Percentiles rank a stretch among this genome's conserved stretches.
These are phyloP conservation scores for Trilocha varians DNA, from an alignment of 2,888 invertebrate species.

Conservation along the genomic window DNA sequence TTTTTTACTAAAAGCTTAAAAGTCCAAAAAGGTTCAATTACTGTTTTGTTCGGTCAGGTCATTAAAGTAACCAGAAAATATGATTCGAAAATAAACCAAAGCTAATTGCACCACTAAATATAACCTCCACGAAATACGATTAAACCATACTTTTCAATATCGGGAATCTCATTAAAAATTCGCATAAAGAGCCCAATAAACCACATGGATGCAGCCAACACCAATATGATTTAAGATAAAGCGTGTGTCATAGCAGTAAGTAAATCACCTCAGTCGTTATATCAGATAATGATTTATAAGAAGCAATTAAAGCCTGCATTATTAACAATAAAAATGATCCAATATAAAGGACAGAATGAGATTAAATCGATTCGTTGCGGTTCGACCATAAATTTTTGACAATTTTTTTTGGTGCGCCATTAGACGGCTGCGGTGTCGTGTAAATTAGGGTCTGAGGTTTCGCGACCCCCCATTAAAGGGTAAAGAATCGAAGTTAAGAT, in stretches of 20 bases:
- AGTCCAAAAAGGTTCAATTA: no score
- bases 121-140: constrained; percentile 28
- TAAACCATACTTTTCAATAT: constrained; percentile 40
- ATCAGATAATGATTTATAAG: constrained; percentile 63
- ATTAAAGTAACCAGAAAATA: no score
- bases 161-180: constrained; percentile 61
- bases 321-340: constrained; percentile 42
- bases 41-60: no score
- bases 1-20: no score
- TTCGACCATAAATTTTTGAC: constrained; percentile 57
- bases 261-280: constrained; percentile 65
- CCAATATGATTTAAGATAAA: constrained; percentile 51
- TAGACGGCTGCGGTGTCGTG: constrained; percentile 41
- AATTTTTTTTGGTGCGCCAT: constrained; percentile 37
- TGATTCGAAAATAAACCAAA: no score
- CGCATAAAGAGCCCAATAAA: constrained; percentile 46
- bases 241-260: constrained; percentile 61
- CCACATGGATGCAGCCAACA: constrained; percentile 45
- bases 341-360: constrained; percentile 38
- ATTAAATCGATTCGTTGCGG: constrained; percentile 57
- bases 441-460: constrained; percentile 59
- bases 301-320: constrained; percentile 59
- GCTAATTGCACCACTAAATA: background rate
- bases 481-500: constrained; percentile 27
- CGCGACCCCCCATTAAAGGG: constrained; percentile 42